Evolutionary conservation across 2,113 vertebrate species (phyloP), one percentile per base, ranked within the genome.

Genomic region (Phrynosoma platyrhinos): DNA sequence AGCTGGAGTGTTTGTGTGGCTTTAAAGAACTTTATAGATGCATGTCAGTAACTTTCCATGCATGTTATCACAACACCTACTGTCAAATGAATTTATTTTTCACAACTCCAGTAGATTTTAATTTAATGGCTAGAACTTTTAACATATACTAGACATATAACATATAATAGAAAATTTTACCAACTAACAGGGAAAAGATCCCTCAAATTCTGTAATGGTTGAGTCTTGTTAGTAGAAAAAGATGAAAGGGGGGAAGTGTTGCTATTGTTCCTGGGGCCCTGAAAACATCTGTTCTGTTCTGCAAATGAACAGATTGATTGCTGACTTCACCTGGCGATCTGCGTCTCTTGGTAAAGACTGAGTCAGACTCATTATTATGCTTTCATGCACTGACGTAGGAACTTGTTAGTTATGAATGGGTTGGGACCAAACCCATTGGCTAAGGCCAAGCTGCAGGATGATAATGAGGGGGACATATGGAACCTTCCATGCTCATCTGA

Each of bases 251-350:
- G 20, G 47, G 66, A 14, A 77, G 62, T 8, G 14, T 42, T 18
- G 36, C 40, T 68, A 20, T 21, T 78, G 74, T 79, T 72, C 72
- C 30, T 20, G 23, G 79, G 74, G 74, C 72, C 84, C 80, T 84
- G 77, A 18, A 88, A 84, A 84, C 87, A 90, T 86, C 79, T 90
- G 84, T 47, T 71, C 7, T 86, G 72, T 69, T 78, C 62, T 75
- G 72, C 86, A 62, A 80, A 84, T 58, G 82, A 88, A 66, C 71
- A 36, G 78, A 74, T 84, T 82, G 47, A 69, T 82, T 66, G 78
- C 86, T 77, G 82, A 82, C 77, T 69, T 77, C 86, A 32, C 58
- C 82, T 76, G 71, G 47, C 86, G 79, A 55, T 53, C 82, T 40
- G 27, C 16, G 18, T 69, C 80, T 76, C 64, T 81, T 90, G 77